Evolutionary conservation across 2,888 invertebrate species (phyloP), one percentile per base, ranked within the genome.

Genomic region (Aphidoletes aphidimyza): DNA sequence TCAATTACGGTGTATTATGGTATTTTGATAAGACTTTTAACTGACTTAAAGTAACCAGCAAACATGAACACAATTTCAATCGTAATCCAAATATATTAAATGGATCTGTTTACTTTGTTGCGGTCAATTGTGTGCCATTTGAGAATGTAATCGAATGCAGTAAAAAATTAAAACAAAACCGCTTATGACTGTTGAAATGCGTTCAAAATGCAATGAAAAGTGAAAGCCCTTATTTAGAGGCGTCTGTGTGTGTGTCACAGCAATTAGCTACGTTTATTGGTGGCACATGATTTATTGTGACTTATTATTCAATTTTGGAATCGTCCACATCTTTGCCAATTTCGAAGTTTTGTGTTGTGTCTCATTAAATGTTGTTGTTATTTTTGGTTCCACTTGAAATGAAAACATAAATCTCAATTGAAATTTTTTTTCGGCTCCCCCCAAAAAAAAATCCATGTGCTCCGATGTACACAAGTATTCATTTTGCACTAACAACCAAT

Each of bases 381-480:
- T n/a, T n/a, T n/a, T n/a, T n/a, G n/a, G n/a, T n/a, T n/a, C n/a
- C n/a, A n/a, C n/a, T n/a, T 26, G 26, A 34, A 69, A 69, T 69
- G 69, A 69, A 69, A 69, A n/a, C 54, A 69, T 69, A 69, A 69
- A 69, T 69, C 69, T 69, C 69, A 69, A 69, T 42, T 42, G 8
- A 14, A 42, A 42, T n/a, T n/a, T n/a, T n/a, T 39, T 69, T 69
- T 69, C 30, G 30, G n/a, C 30, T n/a, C n/a, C n/a, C n/a, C 11
- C 69, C 17, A 69, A 54, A 54, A 54, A 22, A 39, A 39, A 39
- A 39, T 11, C 54, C 22, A 54, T n/a, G n/a, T n/a, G n/a, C n/a
- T n/a, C n/a, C n/a, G n/a, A n/a, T n/a, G n/a, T n/a, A n/a, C n/a
- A n/a, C n/a, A n/a, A n/a, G n/a, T n/a, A n/a, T n/a, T 42, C 14